phyloP scores from a whole-genome alignment of 2,113 vertebrate species.

The Meleagris gallopavo region DNA sequence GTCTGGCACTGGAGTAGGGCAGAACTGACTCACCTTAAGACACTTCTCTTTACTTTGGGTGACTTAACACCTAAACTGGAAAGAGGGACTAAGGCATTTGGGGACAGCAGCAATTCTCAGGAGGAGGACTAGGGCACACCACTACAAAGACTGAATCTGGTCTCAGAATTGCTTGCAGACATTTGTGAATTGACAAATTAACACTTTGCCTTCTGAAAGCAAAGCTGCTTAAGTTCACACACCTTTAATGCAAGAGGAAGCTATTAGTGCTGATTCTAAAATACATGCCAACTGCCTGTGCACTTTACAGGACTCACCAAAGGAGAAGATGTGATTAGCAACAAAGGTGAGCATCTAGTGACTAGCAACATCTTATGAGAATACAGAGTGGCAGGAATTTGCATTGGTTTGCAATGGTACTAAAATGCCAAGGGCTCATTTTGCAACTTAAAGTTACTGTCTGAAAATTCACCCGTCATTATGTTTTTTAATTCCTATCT shows the following conservation, averaged over 20 bases:
- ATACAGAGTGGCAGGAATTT: neutral
- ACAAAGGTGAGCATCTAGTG: neutral
- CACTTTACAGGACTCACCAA: neutral
- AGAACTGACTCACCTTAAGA: neutral
- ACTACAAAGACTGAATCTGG: neutral
- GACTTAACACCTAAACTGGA: neutral
- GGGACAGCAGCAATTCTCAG: neutral
- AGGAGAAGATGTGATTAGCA: neutral
- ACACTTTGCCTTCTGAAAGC: neutral
- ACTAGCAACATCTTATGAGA: neutral
- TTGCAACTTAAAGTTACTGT: neutral
- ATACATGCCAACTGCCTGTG: neutral
- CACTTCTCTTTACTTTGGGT: neutral
- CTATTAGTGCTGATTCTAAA: neutral
- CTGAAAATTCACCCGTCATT: neutral
- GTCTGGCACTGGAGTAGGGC: neutral
- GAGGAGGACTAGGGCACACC: accelerated
- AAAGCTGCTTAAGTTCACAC: neutral
- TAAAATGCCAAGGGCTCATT: neutral
- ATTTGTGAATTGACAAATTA: neutral
- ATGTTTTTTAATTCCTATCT: neutral
- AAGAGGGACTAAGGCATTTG: neutral
- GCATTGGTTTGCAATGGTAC: neutral
- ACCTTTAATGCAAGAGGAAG: neutral
- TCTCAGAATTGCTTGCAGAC: neutral